Evolutionary conservation across 2,113 vertebrate species (phyloP).

Genomic region (Coregonus clupeaformis): DNA sequence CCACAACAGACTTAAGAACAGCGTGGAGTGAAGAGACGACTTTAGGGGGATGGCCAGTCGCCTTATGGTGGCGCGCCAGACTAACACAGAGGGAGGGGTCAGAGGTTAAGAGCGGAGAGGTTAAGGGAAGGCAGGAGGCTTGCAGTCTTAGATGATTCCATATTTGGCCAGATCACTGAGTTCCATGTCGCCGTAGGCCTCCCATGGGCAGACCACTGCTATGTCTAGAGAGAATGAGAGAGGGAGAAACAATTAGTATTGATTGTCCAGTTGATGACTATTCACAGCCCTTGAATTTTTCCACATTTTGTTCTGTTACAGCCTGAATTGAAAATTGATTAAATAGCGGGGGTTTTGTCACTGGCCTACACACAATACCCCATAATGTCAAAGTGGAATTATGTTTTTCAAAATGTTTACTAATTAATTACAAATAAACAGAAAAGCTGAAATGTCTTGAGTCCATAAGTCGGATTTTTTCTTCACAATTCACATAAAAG

Average conservation of each 20-base stretch:
- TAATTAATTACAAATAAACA: no score
- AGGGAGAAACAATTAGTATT: not conserved
- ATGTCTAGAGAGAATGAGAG: slow-evolving; percentile 76
- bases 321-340: no score
- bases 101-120: slow-evolving; percentile 32
- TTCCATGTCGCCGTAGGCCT: slow-evolving; percentile 97
- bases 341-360: no score
- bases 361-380: no score
- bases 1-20: slow-evolving; percentile 30
- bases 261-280: not conserved
- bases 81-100: slow-evolving; percentile 22
- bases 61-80: slow-evolving; percentile 53
- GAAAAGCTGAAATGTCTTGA: no score
- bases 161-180: slow-evolving; percentile 96
- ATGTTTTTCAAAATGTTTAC: no score
- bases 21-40: slow-evolving; percentile 63
- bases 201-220: slow-evolving; percentile 97
- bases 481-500: no score
- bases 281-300: no score
- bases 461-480: no score
- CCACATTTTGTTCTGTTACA: no score
- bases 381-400: no score
- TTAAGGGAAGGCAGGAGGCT: slow-evolving; percentile 50
- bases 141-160: slow-evolving; percentile 87
- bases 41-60: slow-evolving; percentile 47